Evolutionary conservation across 2,888 invertebrate genomes (phyloP), one percentile per base, ranked within the genome.

Genomic region (Eretmocerus hayati): DNA sequence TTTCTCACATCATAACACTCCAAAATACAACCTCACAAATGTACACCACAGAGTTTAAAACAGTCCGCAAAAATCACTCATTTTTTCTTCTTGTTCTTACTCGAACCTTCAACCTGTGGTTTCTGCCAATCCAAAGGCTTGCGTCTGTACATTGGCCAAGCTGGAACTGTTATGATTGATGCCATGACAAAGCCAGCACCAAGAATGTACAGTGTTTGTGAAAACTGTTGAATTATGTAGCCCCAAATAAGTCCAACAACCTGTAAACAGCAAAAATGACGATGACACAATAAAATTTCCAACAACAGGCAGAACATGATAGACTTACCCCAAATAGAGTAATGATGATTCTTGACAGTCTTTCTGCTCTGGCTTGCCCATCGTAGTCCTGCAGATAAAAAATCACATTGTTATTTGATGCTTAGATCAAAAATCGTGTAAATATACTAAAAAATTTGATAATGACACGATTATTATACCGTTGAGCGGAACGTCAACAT

Each of bases 61-160:
- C n/a, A n/a, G n/a, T n/a, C n/a, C n/a, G n/a, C n/a, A n/a, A n/a
- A n/a, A 26, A 26, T 26, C 11, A 11, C 50, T 60, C 72, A 73
- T 60, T 77, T 77, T 62, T 76, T 77, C 61, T 77, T 76, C 55
- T 75, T 76, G 1, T 62, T 57, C 56, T 75, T 75, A 5, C 65
- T 55, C 4, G 26, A 8, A 31, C 23, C 40, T 37, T 59, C 60
- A 39, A 73, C 74, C 46, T 79, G 74, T 4, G 86, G 81, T 66
- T 89, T 90, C 67, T 90, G 91, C 95, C 95, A 95, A 55, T 85
- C 85, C 5, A 95, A 74, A 2, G 93, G 85, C 65, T 90, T 89
- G 55, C 82, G 81, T 54, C 93, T 80, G 65, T 91, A 95, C 81
- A 94, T 87, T 0, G 94, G 91, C 94, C 95, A 95, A n/a, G 94